phyloP scores from a whole-genome alignment of 2,888 invertebrate species.

The Synanthedon tipuliformis region DNA sequence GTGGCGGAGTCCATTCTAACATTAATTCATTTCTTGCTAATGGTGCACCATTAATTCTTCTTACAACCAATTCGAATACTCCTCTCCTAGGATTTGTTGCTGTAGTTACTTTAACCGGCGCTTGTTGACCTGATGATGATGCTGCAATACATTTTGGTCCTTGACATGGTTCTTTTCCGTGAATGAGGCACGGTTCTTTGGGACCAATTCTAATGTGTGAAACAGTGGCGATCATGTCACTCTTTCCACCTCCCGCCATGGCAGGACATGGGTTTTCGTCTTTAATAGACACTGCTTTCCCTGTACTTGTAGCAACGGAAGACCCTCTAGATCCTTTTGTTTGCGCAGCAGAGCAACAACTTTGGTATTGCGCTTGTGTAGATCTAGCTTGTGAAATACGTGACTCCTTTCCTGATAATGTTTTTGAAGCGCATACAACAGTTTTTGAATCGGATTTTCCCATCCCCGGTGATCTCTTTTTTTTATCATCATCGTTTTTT shows the following conservation, averaged over 20 bases:
- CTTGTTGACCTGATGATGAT: constrained; percentile 26
- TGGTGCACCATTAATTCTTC: constrained; percentile 48
- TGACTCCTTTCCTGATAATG: constrained; percentile 1
- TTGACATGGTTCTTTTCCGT: constrained; percentile 39
- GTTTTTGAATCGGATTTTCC: constrained; percentile 21
- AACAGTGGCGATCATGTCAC: constrained; percentile 42
- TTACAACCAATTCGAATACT: constrained; percentile 55
- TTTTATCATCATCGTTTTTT: constrained; percentile 15
- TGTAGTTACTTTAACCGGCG: constrained; percentile 43
- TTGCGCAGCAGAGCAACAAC: constrained; percentile 17
- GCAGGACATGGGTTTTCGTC: constrained; percentile 29
- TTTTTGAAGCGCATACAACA: constrained; percentile 2
- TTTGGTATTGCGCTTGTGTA: constrained; percentile 13
- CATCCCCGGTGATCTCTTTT: constrained; percentile 30
- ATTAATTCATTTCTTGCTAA: constrained; percentile 56
- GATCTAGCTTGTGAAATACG: constrained; percentile 2
- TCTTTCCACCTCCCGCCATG: constrained; percentile 16
- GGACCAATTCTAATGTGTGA: constrained; percentile 52
- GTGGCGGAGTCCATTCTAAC: constrained; percentile 60
- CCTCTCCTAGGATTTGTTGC: constrained; percentile 49
- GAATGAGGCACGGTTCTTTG: constrained; percentile 36
- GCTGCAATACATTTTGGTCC: constrained; percentile 44
- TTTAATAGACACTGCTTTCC: constrained; percentile 31
- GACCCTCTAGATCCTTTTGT: constrained; percentile 18
- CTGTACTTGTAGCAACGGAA: constrained; percentile 19